Evolutionary conservation across 2,113 vertebrate genomes (phyloP).

Genomic region (Regulus satrapa): DNA sequence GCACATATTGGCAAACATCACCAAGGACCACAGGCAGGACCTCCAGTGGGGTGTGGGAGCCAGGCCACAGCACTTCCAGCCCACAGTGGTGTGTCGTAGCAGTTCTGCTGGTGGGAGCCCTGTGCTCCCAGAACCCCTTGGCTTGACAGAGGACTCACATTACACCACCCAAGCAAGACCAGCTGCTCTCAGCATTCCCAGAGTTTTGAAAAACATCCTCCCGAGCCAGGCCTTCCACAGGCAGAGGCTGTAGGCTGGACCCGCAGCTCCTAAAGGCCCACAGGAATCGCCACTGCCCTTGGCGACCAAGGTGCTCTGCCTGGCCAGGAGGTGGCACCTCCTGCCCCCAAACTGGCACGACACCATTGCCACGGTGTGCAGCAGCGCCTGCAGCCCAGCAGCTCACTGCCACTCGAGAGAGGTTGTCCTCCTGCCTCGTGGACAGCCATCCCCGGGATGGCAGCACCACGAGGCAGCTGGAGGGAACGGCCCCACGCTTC

Average conservation of each 20-base stretch:
- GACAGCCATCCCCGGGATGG: rapidly evolving
- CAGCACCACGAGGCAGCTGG: rapidly evolving
- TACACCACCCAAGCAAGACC: not conserved
- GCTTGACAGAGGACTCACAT: not conserved
- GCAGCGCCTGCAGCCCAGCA: not conserved
- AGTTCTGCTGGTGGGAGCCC: not conserved
- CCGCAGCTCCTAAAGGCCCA: not conserved
- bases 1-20: not conserved
- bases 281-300: not conserved
- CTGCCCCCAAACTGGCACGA: not conserved
- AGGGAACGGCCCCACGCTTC: not conserved
- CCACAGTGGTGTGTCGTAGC: not conserved
- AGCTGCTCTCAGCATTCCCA: not conserved
- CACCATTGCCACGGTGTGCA: rapidly evolving
- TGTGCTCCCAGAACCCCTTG: rapidly evolving
- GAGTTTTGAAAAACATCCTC: not conserved
- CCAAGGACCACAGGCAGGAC: not conserved
- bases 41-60: not conserved
- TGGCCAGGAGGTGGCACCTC: not conserved
- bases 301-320: rapidly evolving
- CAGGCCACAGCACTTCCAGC: rapidly evolving
- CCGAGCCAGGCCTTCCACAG: not conserved
- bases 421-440: not conserved
- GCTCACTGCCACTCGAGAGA: rapidly evolving
- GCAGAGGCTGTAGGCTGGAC: not conserved